phyloP scores from a whole-genome alignment of 1,140 invertebrate species.

The Zelostemma sp. region DNA sequence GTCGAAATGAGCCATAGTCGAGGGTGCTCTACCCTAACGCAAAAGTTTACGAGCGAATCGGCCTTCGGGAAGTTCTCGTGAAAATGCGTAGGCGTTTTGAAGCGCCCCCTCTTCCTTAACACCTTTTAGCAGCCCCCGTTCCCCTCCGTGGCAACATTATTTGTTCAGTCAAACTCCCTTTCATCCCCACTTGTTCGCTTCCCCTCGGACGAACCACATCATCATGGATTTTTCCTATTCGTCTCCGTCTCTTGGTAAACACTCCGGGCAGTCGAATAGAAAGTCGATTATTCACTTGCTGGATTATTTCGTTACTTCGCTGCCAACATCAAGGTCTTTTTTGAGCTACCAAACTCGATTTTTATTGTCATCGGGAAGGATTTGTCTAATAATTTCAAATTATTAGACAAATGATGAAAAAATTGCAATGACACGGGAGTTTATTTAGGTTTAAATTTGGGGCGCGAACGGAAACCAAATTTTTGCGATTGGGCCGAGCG shows the following conservation, averaged over 20 bases:
- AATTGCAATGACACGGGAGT: too few relatives aligned
- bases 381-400: too few relatives aligned
- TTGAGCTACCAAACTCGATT: too few relatives aligned
- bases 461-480: too few relatives aligned
- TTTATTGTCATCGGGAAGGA: too few relatives aligned
- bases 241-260: not conserved
- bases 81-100: constrained; percentile 30
- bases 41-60: constrained; percentile 58
- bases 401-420: too few relatives aligned
- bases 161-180: not conserved
- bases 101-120: constrained; percentile 7
- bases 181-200: constrained; percentile 1
- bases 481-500: too few relatives aligned
- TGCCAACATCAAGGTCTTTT: not conserved
- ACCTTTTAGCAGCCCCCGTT: too few relatives aligned
- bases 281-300: constrained; percentile 14
- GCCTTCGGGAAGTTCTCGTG: constrained; percentile 48
- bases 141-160: too few relatives aligned
- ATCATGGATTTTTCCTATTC: constrained; percentile 11
- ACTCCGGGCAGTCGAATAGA: not conserved
- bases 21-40: constrained; percentile 49
- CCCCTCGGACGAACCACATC: constrained; percentile 6
- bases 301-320: not conserved
- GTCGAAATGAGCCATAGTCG: constrained; percentile 13
- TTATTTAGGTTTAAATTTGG: too few relatives aligned